Percentiles rank a stretch among this genome's conserved stretches.
Evolutionary conservation across 2,888 invertebrate genomes (phyloP).

Genomic region (Lutraria lutraria): DNA sequence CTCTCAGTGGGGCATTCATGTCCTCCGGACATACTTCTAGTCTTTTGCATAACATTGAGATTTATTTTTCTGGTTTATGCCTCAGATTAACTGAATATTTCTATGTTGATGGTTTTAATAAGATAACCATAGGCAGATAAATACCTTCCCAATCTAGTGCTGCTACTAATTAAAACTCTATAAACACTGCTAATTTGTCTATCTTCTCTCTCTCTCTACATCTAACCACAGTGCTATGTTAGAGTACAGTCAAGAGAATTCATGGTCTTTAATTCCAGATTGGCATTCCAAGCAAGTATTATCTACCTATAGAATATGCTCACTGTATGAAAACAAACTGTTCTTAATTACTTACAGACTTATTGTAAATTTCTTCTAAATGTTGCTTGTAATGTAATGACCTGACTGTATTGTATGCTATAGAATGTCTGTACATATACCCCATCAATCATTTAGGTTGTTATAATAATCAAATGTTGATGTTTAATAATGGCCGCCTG

Average conservation of each 20-base stretch:
- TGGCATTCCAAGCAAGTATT: not conserved
- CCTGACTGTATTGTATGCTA: not conserved
- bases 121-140: not conserved
- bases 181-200: conserved; percentile 19
- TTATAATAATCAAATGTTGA: not conserved
- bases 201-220: not conserved
- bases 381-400: not conserved
- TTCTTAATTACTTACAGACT: not conserved
- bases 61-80: too few relatives aligned
- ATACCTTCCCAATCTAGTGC: not conserved
- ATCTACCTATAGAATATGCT: not conserved
- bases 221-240: not conserved
- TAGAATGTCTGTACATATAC: too few relatives aligned
- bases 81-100: not conserved
- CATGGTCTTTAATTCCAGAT: not conserved
- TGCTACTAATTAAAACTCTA: conserved; percentile 16
- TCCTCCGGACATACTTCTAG: too few relatives aligned
- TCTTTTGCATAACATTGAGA: too few relatives aligned
- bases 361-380: not conserved
- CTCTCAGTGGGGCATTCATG: too few relatives aligned
- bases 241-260: not conserved
- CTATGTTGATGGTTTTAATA: conserved; percentile 7
- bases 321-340: not conserved
- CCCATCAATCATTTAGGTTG: not conserved
- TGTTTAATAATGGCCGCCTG: not conserved